Base-by-base conservation (phyloP, 2,797 vertebrate genomes). In the Poeciliopsis infans region DNA sequence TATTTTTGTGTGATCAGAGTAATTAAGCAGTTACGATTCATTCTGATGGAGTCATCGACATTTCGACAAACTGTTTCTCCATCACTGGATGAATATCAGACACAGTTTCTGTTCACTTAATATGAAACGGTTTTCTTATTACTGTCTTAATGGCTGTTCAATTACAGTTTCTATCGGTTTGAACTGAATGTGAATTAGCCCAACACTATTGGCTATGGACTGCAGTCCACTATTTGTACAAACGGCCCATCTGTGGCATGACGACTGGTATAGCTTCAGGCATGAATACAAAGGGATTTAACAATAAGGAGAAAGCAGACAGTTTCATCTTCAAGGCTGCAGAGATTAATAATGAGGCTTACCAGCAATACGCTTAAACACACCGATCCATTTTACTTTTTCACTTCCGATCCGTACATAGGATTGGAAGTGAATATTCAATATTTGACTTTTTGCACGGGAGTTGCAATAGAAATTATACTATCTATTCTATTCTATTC, bases 161-260 rank as follows among this genome's bases (percentile, higher is more conserved):
- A 87, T 88, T 87, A 86, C 77, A 79, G 64, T 80, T 84, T 72
- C 80, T 85, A 83, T 90, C 70, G 83, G 78, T 81, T 87, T 79
- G 80, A 89, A 82, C 20, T 81, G 74, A 86, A 85, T 79, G 78
- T 83, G 76, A 90, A 87, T 92, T 89, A 86, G 78, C 70, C 74
- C 68, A 72, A 74, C 23, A 28, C 76, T 81, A 53, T 51, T 78
- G 75, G 79, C 70, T 81, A 55, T 85, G 75, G 81, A 72, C 80
- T 80, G 81, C 72, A 84, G 75, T 83, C 82, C 83, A 87, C 76
- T 84, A 85, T 90, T 89, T 86, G 74, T 76, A 80, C 72, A 88
- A 88, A 90, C 76, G 72, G 78, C 76, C 69, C 79, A 87, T 89
- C 91, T 7, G 12, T 47, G 64, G 78, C 3, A 3, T 79, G 78